Evolutionary conservation across 2,797 vertebrate species (phyloP).

Genomic region (Galaxias olidus): DNA sequence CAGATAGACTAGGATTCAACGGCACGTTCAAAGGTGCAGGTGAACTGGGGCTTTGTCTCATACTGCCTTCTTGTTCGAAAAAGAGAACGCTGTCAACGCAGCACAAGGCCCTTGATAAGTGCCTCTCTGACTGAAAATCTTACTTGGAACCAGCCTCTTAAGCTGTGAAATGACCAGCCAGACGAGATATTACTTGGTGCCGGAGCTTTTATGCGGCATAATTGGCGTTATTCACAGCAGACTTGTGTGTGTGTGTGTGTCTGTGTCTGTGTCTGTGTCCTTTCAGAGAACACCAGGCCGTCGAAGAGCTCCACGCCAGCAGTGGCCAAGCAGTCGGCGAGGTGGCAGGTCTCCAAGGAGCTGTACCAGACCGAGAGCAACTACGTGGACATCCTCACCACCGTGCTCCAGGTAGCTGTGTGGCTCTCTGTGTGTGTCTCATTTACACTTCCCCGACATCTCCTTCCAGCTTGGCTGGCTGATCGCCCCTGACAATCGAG

Average conservation of each 20-base stretch:
- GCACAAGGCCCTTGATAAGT: too few species aligned
- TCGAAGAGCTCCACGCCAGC: constrained; percentile 86
- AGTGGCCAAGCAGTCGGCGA: constrained; percentile 89
- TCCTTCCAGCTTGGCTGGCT: constrained; percentile 11
- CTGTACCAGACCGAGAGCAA: constrained; percentile 98
- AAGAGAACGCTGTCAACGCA: too few species aligned
- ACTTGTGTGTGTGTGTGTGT: constrained; percentile 19
- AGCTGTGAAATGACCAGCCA: too few species aligned
- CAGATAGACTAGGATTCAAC: constrained; percentile 1
- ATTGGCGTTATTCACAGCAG: constrained; percentile 14
- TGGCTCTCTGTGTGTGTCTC: constrained; percentile 7
- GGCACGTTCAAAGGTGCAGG: too few species aligned
- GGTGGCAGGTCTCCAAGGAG: constrained; percentile 98
- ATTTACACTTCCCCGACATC: constrained; percentile 14
- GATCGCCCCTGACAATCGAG: constrained; percentile 43
- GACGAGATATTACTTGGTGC: too few species aligned
- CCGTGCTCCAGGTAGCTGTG: constrained; percentile 86
- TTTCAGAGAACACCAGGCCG: constrained; percentile 75
- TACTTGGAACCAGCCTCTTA: too few species aligned
- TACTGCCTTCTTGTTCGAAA: too few species aligned
- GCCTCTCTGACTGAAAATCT: too few species aligned
- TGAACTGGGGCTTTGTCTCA: too few species aligned
- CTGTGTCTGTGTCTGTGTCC: constrained; percentile 5
- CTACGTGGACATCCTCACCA: constrained; percentile 95
- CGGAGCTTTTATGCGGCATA: too few species aligned